Conservation (phyloP, 1,140 invertebrate species). For the Eupristina koningsbergeri region DNA sequence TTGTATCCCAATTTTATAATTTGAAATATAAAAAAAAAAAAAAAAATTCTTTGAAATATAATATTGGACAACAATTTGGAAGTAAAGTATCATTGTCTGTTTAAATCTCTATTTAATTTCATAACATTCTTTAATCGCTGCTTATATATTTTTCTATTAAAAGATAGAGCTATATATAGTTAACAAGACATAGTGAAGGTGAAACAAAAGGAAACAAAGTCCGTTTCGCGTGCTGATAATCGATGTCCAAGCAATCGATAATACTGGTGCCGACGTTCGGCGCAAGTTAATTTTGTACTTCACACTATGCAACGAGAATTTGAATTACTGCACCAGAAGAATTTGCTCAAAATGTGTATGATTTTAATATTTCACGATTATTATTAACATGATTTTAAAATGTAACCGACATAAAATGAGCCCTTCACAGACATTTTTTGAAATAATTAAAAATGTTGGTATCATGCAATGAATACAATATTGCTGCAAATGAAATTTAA, state of each 20-base stretch:
- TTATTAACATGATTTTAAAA: neutral
- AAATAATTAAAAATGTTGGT: neutral
- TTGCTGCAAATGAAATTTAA: no score
- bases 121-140: neutral
- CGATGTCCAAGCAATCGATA: constrained; percentile 52
- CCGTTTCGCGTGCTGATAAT: constrained; percentile 52
- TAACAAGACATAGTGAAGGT: neutral
- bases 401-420: neutral
- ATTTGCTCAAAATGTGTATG: neutral
- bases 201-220: neutral
- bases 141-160: neutral
- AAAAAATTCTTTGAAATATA: no score
- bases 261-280: constrained; percentile 14
- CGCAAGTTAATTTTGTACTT: constrained; percentile 34
- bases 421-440: neutral
- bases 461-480: no score
- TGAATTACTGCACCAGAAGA: neutral
- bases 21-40: no score
- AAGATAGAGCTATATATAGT: neutral
- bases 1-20: neutral
- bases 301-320: constrained; percentile 7
- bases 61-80: no score
- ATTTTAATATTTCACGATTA: neutral
- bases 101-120: neutral
- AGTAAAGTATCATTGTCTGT: neutral